Evolutionary conservation across 2,888 invertebrate species (phyloP), one percentile per base, ranked within the genome.

Genomic region (Latheticus oryzae): DNA sequence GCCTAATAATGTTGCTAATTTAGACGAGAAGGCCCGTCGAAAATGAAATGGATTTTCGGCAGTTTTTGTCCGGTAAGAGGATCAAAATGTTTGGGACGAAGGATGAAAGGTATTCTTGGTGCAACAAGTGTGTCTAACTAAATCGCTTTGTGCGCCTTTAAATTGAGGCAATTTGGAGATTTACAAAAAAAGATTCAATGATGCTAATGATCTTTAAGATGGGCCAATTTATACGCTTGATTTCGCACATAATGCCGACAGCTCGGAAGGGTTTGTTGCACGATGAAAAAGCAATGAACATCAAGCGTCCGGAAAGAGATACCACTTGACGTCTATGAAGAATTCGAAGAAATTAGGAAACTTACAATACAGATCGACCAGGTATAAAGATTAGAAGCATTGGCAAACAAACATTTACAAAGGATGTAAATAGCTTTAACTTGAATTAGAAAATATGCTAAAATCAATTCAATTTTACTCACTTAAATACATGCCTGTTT

Each of bases 101-200:
- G 21, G 40, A 40, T 48, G 21, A 56, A 43, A 58, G 53, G 55
- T 52, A 57, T 62, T 65, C 60, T 60, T 62, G 60, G 58, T 51
- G 42, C 53, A 63, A 65, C 63, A 65, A 63, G 63, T 63, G 63
- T 65, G 55, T 61, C 60, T 56, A 63, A 54, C 58, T 62, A 61
- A 60, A 61, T 59, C 60, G 63, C 61, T 61, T 60, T 62, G 62
- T 64, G 55, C 57, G 43, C 47, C 26, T 42, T 19, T 58, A 60
- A 64, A 63, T 58, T 62, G 63, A 63, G 52, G 62, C 62, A 65
- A 60, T 64, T 64, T 66, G 23, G 51, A 58, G 62, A 63, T 64
- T 61, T 57, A 58, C 52, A 61, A 37, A 57, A 58, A 51, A 35
- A 28, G 52, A 38, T 52, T 58, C 58, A 58, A 58, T 58, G 45